phyloP scores from a whole-genome alignment of 2,797 vertebrate species.

The Crocidura indochinensis region DNA sequence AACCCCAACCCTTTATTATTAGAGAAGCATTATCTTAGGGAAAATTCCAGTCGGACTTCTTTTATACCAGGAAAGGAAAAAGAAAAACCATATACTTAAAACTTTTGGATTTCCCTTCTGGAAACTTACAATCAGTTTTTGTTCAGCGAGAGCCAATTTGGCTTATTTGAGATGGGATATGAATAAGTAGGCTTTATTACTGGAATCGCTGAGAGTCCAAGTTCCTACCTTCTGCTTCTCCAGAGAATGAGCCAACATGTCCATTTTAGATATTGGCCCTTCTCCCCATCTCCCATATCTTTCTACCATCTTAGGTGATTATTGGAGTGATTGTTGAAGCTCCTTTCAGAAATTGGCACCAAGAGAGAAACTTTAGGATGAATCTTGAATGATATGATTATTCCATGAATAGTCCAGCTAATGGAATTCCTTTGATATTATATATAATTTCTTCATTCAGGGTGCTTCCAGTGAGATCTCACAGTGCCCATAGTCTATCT shows the following conservation, averaged over 20 bases:
- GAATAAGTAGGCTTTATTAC: constrained; percentile 47
- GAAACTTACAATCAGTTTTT: constrained; percentile 56
- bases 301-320: constrained; percentile 50
- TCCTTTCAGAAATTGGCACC: constrained; percentile 9
- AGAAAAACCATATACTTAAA: constrained; percentile 10
- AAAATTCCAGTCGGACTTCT: neutral
- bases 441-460: neutral
- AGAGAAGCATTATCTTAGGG: constrained; percentile 14
- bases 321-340: constrained; percentile 25
- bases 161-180: constrained; percentile 21
- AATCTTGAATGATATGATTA: neutral
- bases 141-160: constrained; percentile 51
- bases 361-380: neutral
- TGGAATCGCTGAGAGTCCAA: constrained; percentile 50
- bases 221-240: constrained; percentile 50
- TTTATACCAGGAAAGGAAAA: constrained; percentile 25
- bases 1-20: neutral
- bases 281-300: neutral
- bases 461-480: neutral
- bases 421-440: neutral
- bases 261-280: constrained; percentile 41
- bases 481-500: neutral
- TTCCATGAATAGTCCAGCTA: neutral
- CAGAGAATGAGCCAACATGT: constrained; percentile 39
- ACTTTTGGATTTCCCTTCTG: constrained; percentile 68